Evolutionary conservation across 1,140 invertebrate genomes (phyloP), one percentile per base, ranked within the genome.

Genomic region (Zophobas atratus): DNA sequence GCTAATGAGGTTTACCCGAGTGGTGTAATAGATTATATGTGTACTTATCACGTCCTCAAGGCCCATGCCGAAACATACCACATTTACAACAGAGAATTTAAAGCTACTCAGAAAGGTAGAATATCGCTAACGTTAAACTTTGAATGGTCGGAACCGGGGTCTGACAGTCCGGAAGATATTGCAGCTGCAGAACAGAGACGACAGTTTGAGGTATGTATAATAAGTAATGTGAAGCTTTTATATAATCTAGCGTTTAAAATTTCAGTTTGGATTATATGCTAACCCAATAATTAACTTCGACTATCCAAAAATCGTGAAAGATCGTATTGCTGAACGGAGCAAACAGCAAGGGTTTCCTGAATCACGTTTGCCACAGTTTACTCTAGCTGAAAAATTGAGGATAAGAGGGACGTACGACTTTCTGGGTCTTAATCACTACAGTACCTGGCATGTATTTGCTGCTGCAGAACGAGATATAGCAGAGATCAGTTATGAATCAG

Each of bases 251-350:
- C 20, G 39, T 53, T 57, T 1, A 79, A 53, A 38, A 79, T 87
- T 88, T 63, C 84, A 90, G 88, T 89, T 90, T 77, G 90, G 90
- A 1, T 90, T 90, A 88, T 92, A 89, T 81, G 90, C 88, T 0
- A 87, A 93, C 85, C 92, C 92, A 2, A 91, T 94, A 67, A 92
- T 89, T 75, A 82, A 85, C 2, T 92, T 92, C 4, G 90, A 93
- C 78, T 94, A 92, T 82, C 92, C 92, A 0, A 77, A 85, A 77
- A 86, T 91, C 34, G 88, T 93, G 85, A 90, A 90, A 79, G 85
- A 89, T 6, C 88, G 88, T 33, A 86, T 94, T 4, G 87, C 86
- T 6, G 81, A 85, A 8, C 87, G 89, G 43, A 92, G 92, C 83
- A 86, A 86, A 60, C 83, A 87, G 70, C 91, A 94, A 86, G 90